phyloP scores from a whole-genome alignment of 2,113 vertebrate species.

The Notarius quadriscutis region DNA sequence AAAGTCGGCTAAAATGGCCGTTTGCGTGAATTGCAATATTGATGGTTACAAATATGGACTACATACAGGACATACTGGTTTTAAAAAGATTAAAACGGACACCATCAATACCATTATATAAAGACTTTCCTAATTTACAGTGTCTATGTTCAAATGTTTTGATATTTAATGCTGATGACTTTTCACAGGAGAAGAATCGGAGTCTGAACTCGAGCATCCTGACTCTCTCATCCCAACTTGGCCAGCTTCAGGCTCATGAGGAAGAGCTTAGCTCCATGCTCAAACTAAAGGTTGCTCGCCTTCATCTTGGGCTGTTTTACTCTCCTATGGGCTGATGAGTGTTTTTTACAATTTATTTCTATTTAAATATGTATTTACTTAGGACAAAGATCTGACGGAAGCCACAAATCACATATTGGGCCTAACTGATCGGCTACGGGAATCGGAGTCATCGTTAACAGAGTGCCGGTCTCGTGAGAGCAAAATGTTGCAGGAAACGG shows the following conservation, averaged over 20 bases:
- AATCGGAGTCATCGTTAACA: constrained; percentile 66
- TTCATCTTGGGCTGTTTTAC: neutral
- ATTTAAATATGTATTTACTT: constrained; percentile 4
- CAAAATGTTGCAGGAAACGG: constrained; percentile 71
- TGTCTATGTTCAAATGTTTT: neutral
- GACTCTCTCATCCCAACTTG: constrained; percentile 80
- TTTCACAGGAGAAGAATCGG: constrained; percentile 79
- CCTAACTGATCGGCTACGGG: constrained; percentile 72
- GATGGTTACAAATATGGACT: too few relatives aligned
- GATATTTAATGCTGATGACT: constrained; percentile 1
- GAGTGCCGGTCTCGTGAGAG: constrained; percentile 67
- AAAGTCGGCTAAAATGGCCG: too few relatives aligned
- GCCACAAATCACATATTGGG: constrained; percentile 76
- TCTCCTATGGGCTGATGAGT: neutral
- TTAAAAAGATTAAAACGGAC: neutral
- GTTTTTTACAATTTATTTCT: neutral
- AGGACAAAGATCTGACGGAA: constrained; percentile 83
- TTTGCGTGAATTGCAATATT: too few relatives aligned
- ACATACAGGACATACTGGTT: neutral
- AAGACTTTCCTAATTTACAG: neutral
- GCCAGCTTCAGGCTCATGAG: constrained; percentile 84
- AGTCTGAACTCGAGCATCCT: constrained; percentile 77
- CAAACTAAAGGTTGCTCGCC: constrained; percentile 81
- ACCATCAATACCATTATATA: neutral
- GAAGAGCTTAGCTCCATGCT: constrained; percentile 84